These are phyloP conservation scores for Agapornis roseicollis DNA, from an alignment of 2,113 vertebrate species.

Conservation along the genomic window DNA sequence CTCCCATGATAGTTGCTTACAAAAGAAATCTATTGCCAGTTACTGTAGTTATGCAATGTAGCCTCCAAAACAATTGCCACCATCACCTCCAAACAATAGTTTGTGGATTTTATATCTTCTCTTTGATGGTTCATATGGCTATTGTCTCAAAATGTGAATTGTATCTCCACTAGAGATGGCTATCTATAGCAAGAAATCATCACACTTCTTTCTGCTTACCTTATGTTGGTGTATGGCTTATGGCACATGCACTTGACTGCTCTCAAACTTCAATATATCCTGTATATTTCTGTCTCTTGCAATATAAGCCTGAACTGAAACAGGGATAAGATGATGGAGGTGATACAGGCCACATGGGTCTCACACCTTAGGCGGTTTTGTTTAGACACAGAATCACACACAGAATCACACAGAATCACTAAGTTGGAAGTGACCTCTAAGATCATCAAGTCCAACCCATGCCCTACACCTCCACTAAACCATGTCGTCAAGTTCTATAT, in stretches of 20 bases:
- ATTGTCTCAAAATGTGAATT: background rate
- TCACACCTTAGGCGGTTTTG: background rate
- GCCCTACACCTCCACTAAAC: too few relatives aligned
- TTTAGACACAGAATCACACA: too few relatives aligned
- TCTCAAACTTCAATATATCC: background rate
- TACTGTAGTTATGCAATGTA: background rate
- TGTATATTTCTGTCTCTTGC: background rate
- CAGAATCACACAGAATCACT: too few relatives aligned
- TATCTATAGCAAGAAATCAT: background rate
- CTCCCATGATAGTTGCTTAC: background rate
- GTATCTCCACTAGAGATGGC: background rate
- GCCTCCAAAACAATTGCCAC: background rate
- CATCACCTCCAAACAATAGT: background rate
- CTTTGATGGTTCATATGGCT: background rate
- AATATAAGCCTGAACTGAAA: background rate
- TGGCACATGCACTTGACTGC: background rate
- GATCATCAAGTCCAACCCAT: too few relatives aligned
- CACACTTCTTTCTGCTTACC: background rate
- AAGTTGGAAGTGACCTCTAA: too few relatives aligned
- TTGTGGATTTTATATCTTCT: constrained; percentile 21
- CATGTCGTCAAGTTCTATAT: too few relatives aligned
- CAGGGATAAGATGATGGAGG: background rate
- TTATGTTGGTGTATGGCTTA: background rate
- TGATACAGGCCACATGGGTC: background rate
- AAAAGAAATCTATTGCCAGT: background rate